These are phyloP conservation scores for Rhynchophorus ferrugineus DNA, from an alignment of 1,140 invertebrate species.

Conservation along the genomic window DNA sequence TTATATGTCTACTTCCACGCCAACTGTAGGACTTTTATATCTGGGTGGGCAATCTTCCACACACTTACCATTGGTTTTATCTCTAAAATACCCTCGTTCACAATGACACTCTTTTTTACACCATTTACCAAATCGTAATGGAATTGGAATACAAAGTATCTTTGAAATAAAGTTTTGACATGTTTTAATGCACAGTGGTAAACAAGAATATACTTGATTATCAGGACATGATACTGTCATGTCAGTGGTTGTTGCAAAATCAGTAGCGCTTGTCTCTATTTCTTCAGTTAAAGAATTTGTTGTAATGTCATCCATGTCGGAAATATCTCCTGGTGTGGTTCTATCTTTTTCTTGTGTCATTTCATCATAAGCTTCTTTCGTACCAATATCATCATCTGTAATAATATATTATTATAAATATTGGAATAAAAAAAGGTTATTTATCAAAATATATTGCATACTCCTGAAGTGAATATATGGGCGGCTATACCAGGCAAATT, in stretches of 20 bases:
- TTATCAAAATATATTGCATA: too few relatives aligned
- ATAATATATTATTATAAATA: too few relatives aligned
- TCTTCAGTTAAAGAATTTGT: neutral
- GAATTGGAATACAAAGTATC: constrained; percentile 4
- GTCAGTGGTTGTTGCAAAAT: neutral
- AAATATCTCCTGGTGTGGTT: neutral
- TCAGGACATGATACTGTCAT: constrained; percentile 1
- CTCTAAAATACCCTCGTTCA: constrained; percentile 4
- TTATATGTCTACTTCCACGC: too few relatives aligned
- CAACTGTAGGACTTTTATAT: neutral
- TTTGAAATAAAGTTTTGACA: constrained; percentile 7
- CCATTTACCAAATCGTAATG: neutral
- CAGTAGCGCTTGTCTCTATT: neutral
- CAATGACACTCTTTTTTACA: constrained; percentile 7
- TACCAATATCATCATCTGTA: too few relatives aligned
- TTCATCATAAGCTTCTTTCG: too few relatives aligned
- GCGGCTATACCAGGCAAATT: too few relatives aligned
- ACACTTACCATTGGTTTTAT: constrained; percentile 6
- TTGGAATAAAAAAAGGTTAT: too few relatives aligned
- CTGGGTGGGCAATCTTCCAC: constrained; percentile 7
- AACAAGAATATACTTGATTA: constrained; percentile 14
- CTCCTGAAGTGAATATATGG: too few relatives aligned
- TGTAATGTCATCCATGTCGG: neutral
- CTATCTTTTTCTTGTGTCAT: neutral
- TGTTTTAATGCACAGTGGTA: constrained; percentile 8